Percentiles rank a stretch among this genome's conserved stretches.
These are phyloP conservation scores for Fulmarus glacialis DNA, from an alignment of 2,113 vertebrate genomes.

Conservation along the genomic window DNA sequence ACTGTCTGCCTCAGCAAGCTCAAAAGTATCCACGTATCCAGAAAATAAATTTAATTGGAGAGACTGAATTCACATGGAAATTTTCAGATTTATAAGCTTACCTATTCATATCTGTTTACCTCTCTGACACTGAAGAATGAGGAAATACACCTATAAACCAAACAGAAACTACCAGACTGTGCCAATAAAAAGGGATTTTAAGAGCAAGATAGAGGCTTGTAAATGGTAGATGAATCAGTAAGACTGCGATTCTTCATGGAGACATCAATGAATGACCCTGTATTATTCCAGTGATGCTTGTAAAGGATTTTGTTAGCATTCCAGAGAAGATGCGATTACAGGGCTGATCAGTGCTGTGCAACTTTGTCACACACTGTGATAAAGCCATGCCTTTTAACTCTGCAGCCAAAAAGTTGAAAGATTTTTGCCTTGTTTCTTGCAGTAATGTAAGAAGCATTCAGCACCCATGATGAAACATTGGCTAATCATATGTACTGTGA, in stretches of 20 bases:
- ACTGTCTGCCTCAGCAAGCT: neutral
- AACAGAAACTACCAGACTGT: neutral
- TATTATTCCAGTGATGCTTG: conserved; percentile 16
- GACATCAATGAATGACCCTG: conserved; percentile 19
- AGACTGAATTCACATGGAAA: neutral
- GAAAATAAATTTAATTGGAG: neutral
- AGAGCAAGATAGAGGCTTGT: neutral
- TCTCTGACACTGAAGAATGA: neutral
- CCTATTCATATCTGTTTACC: neutral
- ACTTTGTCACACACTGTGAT: neutral
- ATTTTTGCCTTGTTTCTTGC: neutral
- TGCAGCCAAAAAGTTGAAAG: neutral
- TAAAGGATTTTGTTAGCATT: conserved; percentile 39
- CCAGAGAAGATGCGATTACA: conserved; percentile 2
- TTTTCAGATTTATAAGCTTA: neutral
- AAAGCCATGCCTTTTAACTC: neutral
- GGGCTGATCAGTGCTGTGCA: neutral
- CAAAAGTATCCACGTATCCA: neutral
- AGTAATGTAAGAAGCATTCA: neutral
- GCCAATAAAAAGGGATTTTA: conserved; percentile 11
- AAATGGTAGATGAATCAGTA: conserved; percentile 29
- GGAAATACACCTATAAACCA: neutral
- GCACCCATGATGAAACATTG: neutral
- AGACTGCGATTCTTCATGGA: neutral
- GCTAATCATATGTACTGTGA: neutral